A percentile compares a stretch with the other conserved stretches of the same genome.
phyloP scores from a whole-genome alignment of 2,888 invertebrate species.

The Eurytoma californica region DNA sequence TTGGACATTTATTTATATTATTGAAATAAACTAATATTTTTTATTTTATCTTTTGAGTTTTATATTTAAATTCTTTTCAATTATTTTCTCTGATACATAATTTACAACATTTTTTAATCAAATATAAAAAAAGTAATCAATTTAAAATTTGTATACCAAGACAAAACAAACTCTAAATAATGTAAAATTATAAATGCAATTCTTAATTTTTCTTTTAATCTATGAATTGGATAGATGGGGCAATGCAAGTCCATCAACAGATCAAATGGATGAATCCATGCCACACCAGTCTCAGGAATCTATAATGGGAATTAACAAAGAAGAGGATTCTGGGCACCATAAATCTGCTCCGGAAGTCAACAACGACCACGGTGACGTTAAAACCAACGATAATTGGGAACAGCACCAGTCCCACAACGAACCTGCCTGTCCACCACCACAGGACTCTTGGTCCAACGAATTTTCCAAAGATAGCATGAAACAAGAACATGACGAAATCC shows the following conservation, averaged over 20 bases:
- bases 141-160: no score
- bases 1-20: no score
- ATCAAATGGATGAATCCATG: constrained; percentile 44
- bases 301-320: neutral
- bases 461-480: no score
- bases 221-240: constrained; percentile 57
- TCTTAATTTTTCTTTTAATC: no score
- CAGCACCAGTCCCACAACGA: neutral
- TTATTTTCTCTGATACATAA: no score
- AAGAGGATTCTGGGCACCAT: neutral
- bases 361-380: neutral
- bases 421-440: neutral
- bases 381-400: neutral
- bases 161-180: no score
- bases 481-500: neutral
- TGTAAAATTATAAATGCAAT: neutral
- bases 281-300: constrained; percentile 13
- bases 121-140: no score
- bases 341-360: neutral
- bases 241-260: constrained; percentile 61
- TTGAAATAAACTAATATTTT: no score
- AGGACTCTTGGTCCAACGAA: no score
- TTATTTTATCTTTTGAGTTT: no score
- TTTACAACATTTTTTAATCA: no score
- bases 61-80: no score